These are phyloP conservation scores for Sorex araneus DNA, from an alignment of 2,113 vertebrate genomes.

Conservation along the genomic window DNA sequence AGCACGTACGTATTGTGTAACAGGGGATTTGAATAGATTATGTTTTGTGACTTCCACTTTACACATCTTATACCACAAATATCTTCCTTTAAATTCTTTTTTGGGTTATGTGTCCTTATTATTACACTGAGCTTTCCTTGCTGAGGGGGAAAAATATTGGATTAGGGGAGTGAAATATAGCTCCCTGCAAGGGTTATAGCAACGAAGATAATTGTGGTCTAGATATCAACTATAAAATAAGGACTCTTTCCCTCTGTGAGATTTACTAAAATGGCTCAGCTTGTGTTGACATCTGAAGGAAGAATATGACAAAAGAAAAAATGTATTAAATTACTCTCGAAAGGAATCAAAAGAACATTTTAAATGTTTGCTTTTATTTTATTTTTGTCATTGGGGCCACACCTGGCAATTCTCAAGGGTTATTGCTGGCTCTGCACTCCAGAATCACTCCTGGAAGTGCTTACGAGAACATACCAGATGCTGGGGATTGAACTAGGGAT, in stretches of 20 bases:
- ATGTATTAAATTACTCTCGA: too few relatives aligned
- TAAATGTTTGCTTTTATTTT: too few relatives aligned
- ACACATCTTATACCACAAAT: not conserved
- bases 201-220: not conserved
- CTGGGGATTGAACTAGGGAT: too few relatives aligned
- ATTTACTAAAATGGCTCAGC: not conserved
- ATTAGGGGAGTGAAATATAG: not conserved
- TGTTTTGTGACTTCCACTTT: not conserved
- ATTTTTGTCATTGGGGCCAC: too few relatives aligned
- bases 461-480: too few relatives aligned
- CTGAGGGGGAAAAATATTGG: not conserved
- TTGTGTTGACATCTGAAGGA: not conserved
- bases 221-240: not conserved
- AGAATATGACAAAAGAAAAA: too few relatives aligned
- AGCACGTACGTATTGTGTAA: not conserved
- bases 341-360: too few relatives aligned
- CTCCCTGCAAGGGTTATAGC: not conserved
- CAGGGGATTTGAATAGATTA: not conserved
- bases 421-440: too few relatives aligned
- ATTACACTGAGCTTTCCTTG: not conserved
- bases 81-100: conserved; percentile 5
- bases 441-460: too few relatives aligned
- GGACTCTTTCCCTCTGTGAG: not conserved
- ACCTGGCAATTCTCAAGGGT: too few relatives aligned
- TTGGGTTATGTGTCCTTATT: not conserved